Conservation (phyloP, 2,888 invertebrate species). For the Brenthis ino region DNA sequence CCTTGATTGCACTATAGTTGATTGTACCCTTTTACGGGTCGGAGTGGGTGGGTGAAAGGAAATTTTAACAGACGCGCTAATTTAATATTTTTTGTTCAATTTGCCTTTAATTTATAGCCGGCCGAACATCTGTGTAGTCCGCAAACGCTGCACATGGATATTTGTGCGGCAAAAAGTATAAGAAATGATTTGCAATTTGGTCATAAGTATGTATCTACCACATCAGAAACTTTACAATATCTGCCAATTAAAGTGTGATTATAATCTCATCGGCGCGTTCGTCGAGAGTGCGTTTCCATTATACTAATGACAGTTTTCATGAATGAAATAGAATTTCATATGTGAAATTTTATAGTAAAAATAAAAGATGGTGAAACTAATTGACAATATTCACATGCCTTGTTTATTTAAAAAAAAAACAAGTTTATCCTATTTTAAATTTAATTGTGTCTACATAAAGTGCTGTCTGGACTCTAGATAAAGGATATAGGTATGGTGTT, state of each 20-base stretch:
- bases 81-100: no score
- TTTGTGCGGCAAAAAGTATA: neutral
- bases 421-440: neutral
- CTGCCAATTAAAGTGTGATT: conserved; percentile 15
- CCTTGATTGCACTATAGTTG: no score
- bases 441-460: no score
- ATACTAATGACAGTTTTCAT: neutral
- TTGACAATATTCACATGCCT: neutral
- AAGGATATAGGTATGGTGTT: no score
- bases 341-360: neutral
- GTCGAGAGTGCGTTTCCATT: conserved; percentile 14
- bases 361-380: conserved; percentile 4
- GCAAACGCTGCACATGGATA: neutral
- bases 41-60: no score
- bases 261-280: conserved; percentile 7
- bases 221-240: neutral
- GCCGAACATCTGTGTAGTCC: no score
- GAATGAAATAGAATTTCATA: neutral
- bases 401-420: neutral
- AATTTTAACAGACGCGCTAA: no score
- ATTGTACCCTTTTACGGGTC: no score
- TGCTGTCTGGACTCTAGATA: no score
- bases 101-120: no score
- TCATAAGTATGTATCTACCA: neutral
- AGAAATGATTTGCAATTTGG: neutral